Evolutionary conservation across 2,797 vertebrate genomes (phyloP).

Genomic region (Alosa sapidissima): DNA sequence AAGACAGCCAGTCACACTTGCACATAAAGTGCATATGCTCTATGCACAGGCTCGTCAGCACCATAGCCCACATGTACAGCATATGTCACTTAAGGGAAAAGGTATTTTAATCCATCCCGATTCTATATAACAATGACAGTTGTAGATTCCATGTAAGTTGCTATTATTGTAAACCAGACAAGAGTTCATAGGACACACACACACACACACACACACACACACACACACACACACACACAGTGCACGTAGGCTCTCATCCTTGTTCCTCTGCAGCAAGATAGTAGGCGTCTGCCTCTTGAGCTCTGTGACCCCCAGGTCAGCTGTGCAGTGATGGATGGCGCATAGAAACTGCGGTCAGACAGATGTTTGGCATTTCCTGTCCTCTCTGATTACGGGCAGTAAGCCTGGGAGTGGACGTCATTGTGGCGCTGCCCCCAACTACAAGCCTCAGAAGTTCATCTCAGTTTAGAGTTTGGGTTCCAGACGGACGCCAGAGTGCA

Average conservation of each 20-base stretch:
- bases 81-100: neutral
- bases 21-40: neutral
- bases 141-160: neutral
- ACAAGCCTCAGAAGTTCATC: neutral
- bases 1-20: neutral
- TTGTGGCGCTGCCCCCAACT: neutral
- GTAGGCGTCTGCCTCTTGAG: neutral
- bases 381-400: constrained; percentile 49
- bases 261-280: neutral
- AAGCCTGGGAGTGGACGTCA: neutral
- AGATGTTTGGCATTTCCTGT: constrained; percentile 67
- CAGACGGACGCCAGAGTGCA: neutral
- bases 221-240: neutral
- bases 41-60: neutral
- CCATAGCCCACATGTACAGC: neutral
- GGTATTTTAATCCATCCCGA: neutral
- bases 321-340: constrained; percentile 29
- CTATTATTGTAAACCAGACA: neutral
- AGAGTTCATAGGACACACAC: neutral
- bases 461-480: neutral
- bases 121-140: neutral
- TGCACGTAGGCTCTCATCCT: neutral
- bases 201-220: neutral
- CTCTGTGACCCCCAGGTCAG: neutral
- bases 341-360: constrained; percentile 43